These are phyloP conservation scores for Steatornis caripensis DNA, from an alignment of 2,113 vertebrate species.

Conservation along the genomic window DNA sequence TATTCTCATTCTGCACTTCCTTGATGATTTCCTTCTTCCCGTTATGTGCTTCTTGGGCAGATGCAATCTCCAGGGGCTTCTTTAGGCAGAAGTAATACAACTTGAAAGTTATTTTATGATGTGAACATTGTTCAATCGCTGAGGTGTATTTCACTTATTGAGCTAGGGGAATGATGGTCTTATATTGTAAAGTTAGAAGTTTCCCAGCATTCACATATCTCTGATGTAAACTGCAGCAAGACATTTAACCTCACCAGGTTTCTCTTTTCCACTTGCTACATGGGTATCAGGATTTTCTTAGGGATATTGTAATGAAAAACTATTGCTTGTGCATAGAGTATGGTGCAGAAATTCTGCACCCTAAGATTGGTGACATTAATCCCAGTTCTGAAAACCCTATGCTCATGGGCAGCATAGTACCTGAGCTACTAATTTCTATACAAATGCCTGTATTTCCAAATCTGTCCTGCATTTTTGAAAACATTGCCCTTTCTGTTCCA, in stretches of 20 bases:
- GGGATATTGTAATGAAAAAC: not conserved
- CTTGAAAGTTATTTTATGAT: not conserved
- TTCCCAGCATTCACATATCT: not conserved
- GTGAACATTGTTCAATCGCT: not conserved
- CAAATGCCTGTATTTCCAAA: not conserved
- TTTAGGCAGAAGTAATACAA: not conserved
- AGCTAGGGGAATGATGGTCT: not conserved
- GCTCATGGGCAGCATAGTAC: not conserved
- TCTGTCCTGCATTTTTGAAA: not conserved
- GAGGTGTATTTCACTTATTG: not conserved
- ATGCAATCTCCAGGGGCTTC: not conserved
- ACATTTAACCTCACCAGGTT: not conserved
- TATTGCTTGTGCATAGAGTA: not conserved
- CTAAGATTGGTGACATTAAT: not conserved
- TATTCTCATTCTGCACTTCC: not conserved
- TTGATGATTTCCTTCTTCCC: not conserved
- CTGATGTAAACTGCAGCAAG: not conserved
- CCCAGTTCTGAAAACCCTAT: not conserved
- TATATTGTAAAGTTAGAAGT: not conserved
- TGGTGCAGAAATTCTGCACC: not conserved
- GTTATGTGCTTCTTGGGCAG: not conserved
- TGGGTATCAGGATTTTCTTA: not conserved
- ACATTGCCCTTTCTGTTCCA: not conserved
- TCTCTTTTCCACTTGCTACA: not conserved
- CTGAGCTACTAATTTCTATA: not conserved